Percentiles rank a stretch among this genome's conserved stretches.
These are phyloP conservation scores for Anguilla megastoma DNA, from an alignment of 2,797 vertebrate genomes.

Conservation along the genomic window DNA sequence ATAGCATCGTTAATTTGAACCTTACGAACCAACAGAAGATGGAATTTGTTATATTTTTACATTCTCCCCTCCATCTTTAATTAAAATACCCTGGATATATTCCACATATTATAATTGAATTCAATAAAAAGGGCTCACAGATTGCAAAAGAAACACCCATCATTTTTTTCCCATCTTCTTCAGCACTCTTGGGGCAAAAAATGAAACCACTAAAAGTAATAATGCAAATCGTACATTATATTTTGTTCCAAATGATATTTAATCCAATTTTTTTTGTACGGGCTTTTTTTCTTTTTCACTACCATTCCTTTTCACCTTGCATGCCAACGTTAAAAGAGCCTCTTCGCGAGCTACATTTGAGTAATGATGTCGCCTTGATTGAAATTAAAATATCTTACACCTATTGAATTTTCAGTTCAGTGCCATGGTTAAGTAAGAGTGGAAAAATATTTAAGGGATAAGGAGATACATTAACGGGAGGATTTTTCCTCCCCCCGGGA, in stretches of 20 bases:
- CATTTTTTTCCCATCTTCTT: background rate
- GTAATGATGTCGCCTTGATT: background rate
- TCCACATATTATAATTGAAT: constrained; percentile 9
- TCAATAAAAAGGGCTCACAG: background rate
- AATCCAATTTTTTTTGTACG: background rate
- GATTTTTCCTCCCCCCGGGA: background rate
- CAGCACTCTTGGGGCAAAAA: background rate
- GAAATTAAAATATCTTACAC: background rate
- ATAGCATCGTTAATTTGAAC: background rate
- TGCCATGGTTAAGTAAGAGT: background rate
- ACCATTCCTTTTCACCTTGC: background rate
- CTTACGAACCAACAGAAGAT: background rate
- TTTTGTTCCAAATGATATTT: background rate
- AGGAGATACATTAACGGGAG: background rate
- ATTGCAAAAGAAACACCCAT: background rate
- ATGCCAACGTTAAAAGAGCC: background rate
- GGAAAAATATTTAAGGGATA: background rate
- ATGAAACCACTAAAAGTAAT: background rate
- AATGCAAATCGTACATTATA: background rate
- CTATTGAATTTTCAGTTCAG: background rate
- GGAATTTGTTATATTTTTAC: background rate
- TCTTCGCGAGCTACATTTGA: background rate
- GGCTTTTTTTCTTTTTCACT: background rate
- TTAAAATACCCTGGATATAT: background rate
- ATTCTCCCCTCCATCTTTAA: background rate